Percentiles rank a stretch among this genome's conserved stretches.
phyloP scores from a whole-genome alignment of 1,140 invertebrate genomes.

The Caerostris extrusa region DNA sequence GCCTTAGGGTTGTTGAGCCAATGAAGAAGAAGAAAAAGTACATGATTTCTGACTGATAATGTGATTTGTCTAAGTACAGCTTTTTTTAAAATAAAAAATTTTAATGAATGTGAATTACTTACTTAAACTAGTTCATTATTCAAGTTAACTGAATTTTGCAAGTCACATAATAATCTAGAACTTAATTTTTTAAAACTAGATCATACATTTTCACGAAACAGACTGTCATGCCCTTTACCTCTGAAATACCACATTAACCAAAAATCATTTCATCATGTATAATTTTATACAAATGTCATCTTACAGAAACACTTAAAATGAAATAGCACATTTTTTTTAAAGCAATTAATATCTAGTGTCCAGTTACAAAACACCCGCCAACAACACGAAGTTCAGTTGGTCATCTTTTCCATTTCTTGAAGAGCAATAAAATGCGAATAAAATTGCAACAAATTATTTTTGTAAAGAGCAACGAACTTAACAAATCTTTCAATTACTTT shows the following conservation, averaged over 20 bases:
- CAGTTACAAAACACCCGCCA: not conserved
- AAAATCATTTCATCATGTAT: not conserved
- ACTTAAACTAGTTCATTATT: too few species aligned
- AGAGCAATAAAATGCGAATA: not conserved
- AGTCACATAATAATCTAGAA: not conserved
- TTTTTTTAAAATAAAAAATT: too few species aligned
- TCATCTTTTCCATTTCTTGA: not conserved
- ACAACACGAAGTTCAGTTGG: not conserved
- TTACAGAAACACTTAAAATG: not conserved
- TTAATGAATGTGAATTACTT: too few species aligned
- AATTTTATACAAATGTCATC: not conserved
- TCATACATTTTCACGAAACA: not conserved
- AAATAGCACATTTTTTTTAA: not conserved
- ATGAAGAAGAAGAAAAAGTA: too few species aligned
- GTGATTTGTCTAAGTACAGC: too few species aligned
- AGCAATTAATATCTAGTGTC: not conserved
- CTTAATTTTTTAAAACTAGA: not conserved
- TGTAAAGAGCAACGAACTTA: conserved; percentile 36
- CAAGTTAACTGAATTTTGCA: too few species aligned
- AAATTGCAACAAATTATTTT: not conserved
- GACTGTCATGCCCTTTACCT: not conserved
- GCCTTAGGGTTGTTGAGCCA: too few species aligned
- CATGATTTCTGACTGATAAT: too few species aligned
- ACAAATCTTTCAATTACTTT: not conserved
- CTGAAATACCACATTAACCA: not conserved